Evolutionary conservation across 2,797 vertebrate species (phyloP).

Genomic region (Geotrypetes seraphini): DNA sequence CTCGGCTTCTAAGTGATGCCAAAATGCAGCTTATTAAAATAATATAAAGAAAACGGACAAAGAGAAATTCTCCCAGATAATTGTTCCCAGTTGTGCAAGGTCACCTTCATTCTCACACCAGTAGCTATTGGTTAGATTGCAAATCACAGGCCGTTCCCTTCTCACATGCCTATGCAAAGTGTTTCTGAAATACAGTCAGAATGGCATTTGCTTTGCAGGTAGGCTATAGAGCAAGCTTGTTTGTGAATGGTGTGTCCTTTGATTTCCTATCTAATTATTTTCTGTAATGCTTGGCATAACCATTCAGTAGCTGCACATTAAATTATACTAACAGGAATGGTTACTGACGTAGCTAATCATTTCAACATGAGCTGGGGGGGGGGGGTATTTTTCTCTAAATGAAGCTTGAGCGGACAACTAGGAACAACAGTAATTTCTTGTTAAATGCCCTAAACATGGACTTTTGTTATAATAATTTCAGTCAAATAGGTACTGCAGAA

Average conservation of each 20-base stretch:
- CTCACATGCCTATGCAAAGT: not conserved
- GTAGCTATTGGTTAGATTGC: conserved; percentile 15
- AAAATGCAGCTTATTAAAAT: conserved; percentile 48
- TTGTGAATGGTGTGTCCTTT: not conserved
- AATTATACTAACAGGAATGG: too few relatives aligned
- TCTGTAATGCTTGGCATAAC: not conserved
- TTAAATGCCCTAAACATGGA: conserved; percentile 1
- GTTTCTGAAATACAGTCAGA: not conserved
- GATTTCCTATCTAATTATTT: not conserved
- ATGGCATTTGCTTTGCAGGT: not conserved
- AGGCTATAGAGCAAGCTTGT: not conserved
- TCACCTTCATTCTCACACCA: conserved; percentile 59
- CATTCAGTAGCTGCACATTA: not conserved
- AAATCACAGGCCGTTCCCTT: not conserved
- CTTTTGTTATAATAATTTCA: conserved; percentile 5
- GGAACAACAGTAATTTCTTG: not conserved
- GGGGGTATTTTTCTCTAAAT: not conserved
- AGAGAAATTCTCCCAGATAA: conserved; percentile 48
- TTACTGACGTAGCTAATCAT: too few relatives aligned
- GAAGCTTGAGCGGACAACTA: not conserved
- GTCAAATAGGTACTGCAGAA: not conserved
- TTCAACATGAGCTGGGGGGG: not conserved
- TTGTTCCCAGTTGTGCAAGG: conserved; percentile 57
- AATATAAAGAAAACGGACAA: conserved; percentile 36
- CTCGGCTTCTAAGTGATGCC: conserved; percentile 51